These are phyloP conservation scores for Stramonita haemastoma DNA, from an alignment of 2,888 invertebrate species.

Conservation along the genomic window DNA sequence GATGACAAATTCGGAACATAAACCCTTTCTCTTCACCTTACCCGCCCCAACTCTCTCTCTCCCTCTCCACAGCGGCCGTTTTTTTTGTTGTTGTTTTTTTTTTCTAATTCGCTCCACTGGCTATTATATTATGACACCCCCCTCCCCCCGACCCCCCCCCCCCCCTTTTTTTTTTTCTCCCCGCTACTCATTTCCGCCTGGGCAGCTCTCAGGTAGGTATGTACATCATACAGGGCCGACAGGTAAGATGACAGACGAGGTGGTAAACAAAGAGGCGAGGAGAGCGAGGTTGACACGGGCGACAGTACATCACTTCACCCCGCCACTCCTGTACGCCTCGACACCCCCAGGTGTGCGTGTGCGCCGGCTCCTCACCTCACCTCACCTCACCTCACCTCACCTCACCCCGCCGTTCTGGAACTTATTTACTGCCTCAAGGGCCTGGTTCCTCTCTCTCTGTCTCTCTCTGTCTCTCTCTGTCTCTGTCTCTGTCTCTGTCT, in stretches of 20 bases:
- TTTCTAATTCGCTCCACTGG: no score
- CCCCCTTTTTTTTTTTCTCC: not conserved
- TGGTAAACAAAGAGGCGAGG: not conserved
- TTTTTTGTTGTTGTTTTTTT: no score
- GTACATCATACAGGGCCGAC: conserved; percentile 5
- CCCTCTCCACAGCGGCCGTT: no score
- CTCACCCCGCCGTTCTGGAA: not conserved
- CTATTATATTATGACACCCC: no score
- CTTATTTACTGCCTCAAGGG: conserved; percentile 4
- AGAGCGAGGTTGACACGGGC: not conserved
- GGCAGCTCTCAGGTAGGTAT: not conserved
- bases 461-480: no score
- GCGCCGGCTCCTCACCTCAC: not conserved
- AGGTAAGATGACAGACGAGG: not conserved
- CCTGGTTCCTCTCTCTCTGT: no score
- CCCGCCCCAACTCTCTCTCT: no score
- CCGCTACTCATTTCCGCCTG: not conserved
- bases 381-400: not conserved
- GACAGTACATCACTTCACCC: not conserved
- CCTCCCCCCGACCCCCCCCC: no score
- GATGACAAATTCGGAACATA: no score
- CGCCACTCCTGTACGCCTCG: not conserved
- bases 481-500: no score
- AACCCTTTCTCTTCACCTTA: no score
- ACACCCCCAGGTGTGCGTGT: no score